Evolutionary conservation across 2,113 vertebrate species (phyloP).

Genomic region (Hylia prasina): DNA sequence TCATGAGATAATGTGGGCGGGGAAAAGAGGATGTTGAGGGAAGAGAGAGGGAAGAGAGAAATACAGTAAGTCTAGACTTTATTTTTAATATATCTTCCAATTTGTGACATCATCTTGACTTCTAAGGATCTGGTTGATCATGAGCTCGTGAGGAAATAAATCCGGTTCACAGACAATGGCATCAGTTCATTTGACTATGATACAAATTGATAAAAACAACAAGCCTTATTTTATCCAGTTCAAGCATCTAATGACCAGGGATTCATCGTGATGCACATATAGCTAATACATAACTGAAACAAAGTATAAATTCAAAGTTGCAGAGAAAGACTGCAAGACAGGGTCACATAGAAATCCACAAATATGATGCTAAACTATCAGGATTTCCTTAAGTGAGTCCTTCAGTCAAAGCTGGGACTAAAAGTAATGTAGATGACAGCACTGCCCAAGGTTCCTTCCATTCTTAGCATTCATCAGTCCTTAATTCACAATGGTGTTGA

Average conservation of each 20-base stretch:
- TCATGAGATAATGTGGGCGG: constrained; percentile 26
- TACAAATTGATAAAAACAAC: neutral
- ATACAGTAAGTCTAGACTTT: constrained; percentile 35
- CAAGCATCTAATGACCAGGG: neutral
- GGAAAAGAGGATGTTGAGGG: neutral
- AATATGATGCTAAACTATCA: neutral
- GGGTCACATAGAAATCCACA: neutral
- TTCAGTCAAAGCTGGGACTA: neutral
- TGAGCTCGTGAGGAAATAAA: constrained; percentile 14
- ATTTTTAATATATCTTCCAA: constrained; percentile 23
- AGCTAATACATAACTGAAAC: neutral
- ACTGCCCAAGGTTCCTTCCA: neutral
- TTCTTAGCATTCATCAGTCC: neutral
- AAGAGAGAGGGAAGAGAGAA: neutral
- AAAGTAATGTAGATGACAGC: neutral
- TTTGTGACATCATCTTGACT: constrained; percentile 16
- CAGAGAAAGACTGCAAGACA: neutral
- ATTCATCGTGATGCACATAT: rapidly evolving
- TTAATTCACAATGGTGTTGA: neutral
- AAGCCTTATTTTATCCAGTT: neutral
- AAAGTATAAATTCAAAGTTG: neutral
- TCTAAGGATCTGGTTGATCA: constrained; percentile 29
- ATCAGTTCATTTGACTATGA: neutral
- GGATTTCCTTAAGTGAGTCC: neutral
- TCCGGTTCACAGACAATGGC: neutral